Percentiles rank a stretch among this genome's conserved stretches.
These are phyloP conservation scores for Ennomos fuscantarius DNA, from an alignment of 2,888 invertebrate species.

Conservation along the genomic window DNA sequence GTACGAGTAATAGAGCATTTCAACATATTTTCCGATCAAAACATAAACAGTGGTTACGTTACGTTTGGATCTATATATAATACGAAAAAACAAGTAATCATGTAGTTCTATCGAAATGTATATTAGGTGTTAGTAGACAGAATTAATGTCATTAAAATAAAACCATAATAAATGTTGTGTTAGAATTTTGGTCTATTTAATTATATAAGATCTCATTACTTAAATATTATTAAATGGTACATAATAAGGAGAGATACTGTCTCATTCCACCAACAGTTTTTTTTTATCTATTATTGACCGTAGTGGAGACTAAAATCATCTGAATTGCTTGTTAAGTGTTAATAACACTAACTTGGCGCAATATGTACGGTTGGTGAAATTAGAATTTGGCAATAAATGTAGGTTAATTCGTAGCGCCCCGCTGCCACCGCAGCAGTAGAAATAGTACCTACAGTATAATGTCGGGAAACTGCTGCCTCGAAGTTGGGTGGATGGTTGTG, in stretches of 20 bases:
- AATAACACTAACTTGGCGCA: too few relatives aligned
- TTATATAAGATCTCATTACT: slow-evolving; percentile 41
- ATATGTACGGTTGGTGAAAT: too few relatives aligned
- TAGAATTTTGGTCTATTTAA: slow-evolving; percentile 24
- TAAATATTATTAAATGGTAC: slow-evolving; percentile 25
- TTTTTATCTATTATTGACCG: too few relatives aligned
- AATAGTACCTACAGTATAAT: too few relatives aligned
- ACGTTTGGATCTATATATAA: neutral
- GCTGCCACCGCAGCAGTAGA: too few relatives aligned
- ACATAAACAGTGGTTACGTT: neutral
- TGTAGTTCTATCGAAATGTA: neutral
- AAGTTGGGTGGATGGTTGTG: too few relatives aligned
- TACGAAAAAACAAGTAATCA: neutral
- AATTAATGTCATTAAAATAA: slow-evolving; percentile 14
- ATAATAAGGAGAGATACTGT: neutral
- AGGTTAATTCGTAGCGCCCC: too few relatives aligned
- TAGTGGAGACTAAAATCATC: neutral
- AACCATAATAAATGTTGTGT: slow-evolving; percentile 4
- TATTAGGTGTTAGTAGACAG: slow-evolving; percentile 4
- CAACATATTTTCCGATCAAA: neutral
- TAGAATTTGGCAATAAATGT: too few relatives aligned
- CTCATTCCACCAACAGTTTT: neutral
- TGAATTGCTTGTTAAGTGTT: too few relatives aligned
- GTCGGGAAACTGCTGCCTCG: too few relatives aligned
- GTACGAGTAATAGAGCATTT: too few relatives aligned